These are phyloP conservation scores for Eufriesea mexicana DNA, from an alignment of 1,140 invertebrate species.

Conservation along the genomic window DNA sequence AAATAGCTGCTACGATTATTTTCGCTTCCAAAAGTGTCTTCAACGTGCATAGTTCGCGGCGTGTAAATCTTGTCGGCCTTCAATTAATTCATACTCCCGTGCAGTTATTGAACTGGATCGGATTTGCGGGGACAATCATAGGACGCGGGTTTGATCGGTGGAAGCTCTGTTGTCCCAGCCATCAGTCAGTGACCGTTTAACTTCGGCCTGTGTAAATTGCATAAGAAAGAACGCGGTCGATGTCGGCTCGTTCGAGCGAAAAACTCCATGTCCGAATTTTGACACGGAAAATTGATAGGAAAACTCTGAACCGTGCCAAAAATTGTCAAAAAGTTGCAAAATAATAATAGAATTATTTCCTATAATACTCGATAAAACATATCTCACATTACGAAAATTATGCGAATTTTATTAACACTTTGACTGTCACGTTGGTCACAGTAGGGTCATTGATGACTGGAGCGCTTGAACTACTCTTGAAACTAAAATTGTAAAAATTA, in stretches of 20 bases:
- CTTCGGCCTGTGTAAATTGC: background rate
- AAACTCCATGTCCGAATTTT: background rate
- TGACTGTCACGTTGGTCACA: too few species aligned
- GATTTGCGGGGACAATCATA: slow-evolving; percentile 19
- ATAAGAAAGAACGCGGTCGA: background rate
- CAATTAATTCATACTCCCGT: slow-evolving; percentile 24
- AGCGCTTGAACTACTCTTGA: too few species aligned
- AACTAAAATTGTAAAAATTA: too few species aligned
- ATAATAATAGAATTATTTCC: too few species aligned
- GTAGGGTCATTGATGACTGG: too few species aligned
- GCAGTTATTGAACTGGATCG: slow-evolving; percentile 1
- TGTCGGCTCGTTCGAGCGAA: background rate
- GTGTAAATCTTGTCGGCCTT: slow-evolving; percentile 1
- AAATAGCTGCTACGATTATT: background rate
- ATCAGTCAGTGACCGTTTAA: slow-evolving; percentile 13
- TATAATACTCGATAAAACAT: too few species aligned
- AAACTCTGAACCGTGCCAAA: too few species aligned
- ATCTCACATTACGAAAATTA: too few species aligned
- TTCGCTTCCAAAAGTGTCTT: background rate
- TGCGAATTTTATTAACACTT: too few species aligned
- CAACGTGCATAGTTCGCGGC: background rate
- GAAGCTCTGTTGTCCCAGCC: background rate
- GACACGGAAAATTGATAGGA: background rate
- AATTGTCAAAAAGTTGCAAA: too few species aligned
- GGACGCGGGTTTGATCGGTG: background rate